These are phyloP conservation scores for Notechis scutatus DNA, from an alignment of 2,113 vertebrate species.

Conservation along the genomic window DNA sequence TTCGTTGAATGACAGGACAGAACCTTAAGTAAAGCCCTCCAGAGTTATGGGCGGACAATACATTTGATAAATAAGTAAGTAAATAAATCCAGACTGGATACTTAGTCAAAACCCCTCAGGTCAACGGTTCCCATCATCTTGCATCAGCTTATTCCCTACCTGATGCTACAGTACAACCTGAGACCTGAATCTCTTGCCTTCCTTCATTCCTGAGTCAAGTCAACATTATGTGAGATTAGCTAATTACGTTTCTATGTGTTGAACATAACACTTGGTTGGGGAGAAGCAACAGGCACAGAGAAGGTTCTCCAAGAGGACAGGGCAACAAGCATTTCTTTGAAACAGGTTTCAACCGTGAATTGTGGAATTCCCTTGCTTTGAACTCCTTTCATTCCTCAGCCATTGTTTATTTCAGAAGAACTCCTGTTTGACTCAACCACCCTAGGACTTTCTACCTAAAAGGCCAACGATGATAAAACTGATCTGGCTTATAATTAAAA, in stretches of 20 bases:
- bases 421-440: neutral
- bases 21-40: neutral
- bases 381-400: neutral
- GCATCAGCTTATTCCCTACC: neutral
- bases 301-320: neutral
- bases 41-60: neutral
- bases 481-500: neutral
- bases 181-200: neutral
- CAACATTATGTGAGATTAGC: neutral
- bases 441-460: neutral
- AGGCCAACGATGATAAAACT: neutral
- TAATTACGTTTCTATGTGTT: neutral
- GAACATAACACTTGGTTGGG: neutral
- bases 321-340: neutral
- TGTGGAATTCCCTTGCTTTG: neutral
- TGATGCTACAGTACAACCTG: too few species aligned
- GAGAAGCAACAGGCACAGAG: neutral
- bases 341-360: neutral
- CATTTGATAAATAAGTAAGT: neutral
- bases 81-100: neutral
- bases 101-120: neutral
- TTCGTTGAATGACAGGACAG: neutral
- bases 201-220: neutral
- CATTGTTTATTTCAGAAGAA: neutral
- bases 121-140: too few species aligned